A percentile compares a stretch with the other conserved stretches of the same genome.
phyloP scores from a whole-genome alignment of 1,140 invertebrate species.

The Calycopis cecrops region DNA sequence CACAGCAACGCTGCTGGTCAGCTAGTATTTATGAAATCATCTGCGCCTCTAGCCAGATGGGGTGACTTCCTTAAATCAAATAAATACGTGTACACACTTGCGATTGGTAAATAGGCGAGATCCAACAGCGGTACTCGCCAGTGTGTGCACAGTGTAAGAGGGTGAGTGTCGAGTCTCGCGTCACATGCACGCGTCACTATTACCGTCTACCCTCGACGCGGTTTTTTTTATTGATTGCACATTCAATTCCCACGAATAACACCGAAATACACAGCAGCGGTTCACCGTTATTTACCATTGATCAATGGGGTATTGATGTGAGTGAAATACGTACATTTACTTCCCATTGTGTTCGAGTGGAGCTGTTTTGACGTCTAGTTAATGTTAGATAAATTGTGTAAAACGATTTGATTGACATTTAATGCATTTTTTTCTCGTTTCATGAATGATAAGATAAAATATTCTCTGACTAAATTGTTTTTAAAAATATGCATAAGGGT shows the following conservation, averaged over 20 bases:
- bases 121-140: not conserved
- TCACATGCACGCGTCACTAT: constrained; percentile 53
- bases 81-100: no score
- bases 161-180: constrained; percentile 20
- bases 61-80: no score
- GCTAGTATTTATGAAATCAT: no score
- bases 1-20: no score
- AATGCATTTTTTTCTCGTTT: no score
- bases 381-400: not conserved
- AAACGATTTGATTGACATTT: not conserved
- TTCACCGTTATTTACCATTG: constrained; percentile 22
- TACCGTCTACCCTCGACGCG: constrained; percentile 37
- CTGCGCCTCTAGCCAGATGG: no score
- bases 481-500: no score
- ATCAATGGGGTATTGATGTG: not conserved
- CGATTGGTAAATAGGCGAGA: no score
- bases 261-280: constrained; percentile 12
- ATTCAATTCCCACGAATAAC: constrained; percentile 32
- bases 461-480: no score
- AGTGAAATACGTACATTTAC: not conserved
- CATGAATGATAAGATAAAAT: no score
- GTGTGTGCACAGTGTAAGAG: constrained; percentile 28
- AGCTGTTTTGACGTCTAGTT: no score
- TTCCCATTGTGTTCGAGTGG: not conserved
- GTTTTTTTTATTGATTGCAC: constrained; percentile 41